Evolutionary conservation across 2,888 invertebrate species (phyloP).

Genomic region (Ormyrus nitidulus): DNA sequence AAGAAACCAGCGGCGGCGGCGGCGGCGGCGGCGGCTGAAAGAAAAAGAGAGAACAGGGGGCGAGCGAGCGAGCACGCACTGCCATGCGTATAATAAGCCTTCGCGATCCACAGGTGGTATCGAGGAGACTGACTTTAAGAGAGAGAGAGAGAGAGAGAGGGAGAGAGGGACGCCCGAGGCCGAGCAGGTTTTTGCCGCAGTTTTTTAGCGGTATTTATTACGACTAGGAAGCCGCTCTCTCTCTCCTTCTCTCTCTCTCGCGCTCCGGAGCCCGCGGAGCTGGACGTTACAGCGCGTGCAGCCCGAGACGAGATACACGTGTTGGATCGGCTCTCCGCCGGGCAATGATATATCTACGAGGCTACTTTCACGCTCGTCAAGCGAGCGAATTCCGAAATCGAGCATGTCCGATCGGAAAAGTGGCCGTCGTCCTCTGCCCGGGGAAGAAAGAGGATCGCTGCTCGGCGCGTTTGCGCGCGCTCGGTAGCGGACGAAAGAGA

Average conservation of each 20-base stretch:
- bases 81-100: constrained; percentile 54
- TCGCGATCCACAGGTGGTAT: constrained; percentile 58
- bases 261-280: constrained; percentile 1
- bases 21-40: constrained; percentile 51
- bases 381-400: no score
- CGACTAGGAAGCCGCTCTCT: constrained; percentile 68
- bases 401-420: no score
- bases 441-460: background rate
- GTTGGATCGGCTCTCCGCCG: no score
- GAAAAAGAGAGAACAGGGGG: constrained; percentile 22
- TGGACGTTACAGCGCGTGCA: constrained; percentile 9
- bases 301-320: background rate
- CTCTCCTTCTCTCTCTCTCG: constrained; percentile 40
- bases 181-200: constrained; percentile 72
- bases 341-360: background rate
- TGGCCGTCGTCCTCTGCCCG: no score
- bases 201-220: constrained; percentile 66
- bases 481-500: background rate
- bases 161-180: constrained; percentile 67
- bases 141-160: constrained; percentile 46
- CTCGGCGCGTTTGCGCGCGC: background rate
- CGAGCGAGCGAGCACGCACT: constrained; percentile 36
- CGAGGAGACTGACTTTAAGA: constrained; percentile 51
- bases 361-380: background rate
- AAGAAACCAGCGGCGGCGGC: constrained; percentile 52